Conservation (phyloP, 2,113 vertebrate genomes). For the Odocoileus virginianus region DNA sequence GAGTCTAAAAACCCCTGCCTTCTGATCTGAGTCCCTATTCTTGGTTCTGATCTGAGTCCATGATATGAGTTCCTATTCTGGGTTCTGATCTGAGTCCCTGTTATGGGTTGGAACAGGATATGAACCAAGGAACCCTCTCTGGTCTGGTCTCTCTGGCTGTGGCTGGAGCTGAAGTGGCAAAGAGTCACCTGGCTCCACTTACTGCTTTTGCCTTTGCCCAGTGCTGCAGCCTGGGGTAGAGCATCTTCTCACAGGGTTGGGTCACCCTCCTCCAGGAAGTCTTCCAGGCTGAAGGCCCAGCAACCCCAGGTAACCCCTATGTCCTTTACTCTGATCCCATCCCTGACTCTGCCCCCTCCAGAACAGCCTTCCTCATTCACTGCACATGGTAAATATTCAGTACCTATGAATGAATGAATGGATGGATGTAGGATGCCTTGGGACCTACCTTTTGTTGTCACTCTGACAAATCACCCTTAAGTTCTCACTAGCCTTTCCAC, state of each 20-base stretch:
- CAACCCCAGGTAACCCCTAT: neutral
- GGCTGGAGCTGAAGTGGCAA: neutral
- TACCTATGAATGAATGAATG: neutral
- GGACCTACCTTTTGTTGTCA: neutral
- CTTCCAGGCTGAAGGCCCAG: neutral
- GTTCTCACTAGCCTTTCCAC: neutral
- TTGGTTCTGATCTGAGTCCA: neutral
- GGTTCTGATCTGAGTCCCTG: neutral
- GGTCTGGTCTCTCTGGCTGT: neutral
- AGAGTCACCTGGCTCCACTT: neutral
- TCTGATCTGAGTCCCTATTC: neutral
- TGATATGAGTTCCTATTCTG: neutral
- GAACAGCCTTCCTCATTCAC: neutral
- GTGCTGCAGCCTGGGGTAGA: neutral
- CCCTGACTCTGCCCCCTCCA: neutral
- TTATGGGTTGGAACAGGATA: accelerated
- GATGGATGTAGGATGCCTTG: neutral
- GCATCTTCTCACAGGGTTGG: neutral
- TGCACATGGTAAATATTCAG: neutral
- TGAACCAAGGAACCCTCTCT: neutral
- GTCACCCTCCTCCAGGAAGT: neutral
- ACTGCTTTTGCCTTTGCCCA: neutral
- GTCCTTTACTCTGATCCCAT: neutral
- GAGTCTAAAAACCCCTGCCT: neutral
- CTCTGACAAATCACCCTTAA: neutral